phyloP scores from a whole-genome alignment of 1,140 invertebrate species.

The Lordiphosa clarofinis region DNA sequence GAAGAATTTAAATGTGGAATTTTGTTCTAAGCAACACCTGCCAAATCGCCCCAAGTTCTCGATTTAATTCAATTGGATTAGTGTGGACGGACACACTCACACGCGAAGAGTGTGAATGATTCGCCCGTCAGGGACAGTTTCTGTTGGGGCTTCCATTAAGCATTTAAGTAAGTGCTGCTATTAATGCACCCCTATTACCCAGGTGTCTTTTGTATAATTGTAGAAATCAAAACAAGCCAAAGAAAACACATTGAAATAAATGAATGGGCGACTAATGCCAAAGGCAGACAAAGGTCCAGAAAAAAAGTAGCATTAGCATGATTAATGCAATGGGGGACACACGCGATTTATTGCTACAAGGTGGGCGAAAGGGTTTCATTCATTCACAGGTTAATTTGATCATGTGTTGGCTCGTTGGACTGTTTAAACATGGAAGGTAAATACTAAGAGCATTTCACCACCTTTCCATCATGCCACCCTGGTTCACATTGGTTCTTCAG shows the following conservation, averaged over 20 bases:
- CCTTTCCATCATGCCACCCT: no score
- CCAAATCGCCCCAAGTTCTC: conserved; percentile 44
- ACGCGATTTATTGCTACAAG: background rate
- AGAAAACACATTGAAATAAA: conserved; percentile 1
- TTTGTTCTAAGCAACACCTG: conserved; percentile 32
- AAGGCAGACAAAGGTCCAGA: conserved; percentile 1
- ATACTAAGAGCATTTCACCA: no score
- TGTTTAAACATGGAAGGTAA: no score
- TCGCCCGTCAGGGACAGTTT: conserved; percentile 34
- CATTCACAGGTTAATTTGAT: no score
- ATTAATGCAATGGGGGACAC: conserved; percentile 9
- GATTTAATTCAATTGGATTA: conserved; percentile 74
- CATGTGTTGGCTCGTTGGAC: no score
- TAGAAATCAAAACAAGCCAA: conserved; percentile 12
- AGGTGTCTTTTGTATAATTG: conserved; percentile 1
- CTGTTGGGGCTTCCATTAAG: conserved; percentile 6
- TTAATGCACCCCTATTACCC: conserved; percentile 3
- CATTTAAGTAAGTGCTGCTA: conserved; percentile 10
- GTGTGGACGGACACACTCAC: conserved; percentile 33
- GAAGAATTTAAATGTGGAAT: conserved; percentile 55
- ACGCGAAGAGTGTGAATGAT: conserved; percentile 10
- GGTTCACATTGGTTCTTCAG: no score
- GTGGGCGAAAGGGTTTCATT: no score
- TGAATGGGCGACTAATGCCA: conserved; percentile 7
- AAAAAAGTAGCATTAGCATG: conserved; percentile 8